A percentile compares a stretch with the other conserved stretches of the same genome.
Conservation (phyloP, 2,113 vertebrate genomes). For the Opisthocomus hoazin region DNA sequence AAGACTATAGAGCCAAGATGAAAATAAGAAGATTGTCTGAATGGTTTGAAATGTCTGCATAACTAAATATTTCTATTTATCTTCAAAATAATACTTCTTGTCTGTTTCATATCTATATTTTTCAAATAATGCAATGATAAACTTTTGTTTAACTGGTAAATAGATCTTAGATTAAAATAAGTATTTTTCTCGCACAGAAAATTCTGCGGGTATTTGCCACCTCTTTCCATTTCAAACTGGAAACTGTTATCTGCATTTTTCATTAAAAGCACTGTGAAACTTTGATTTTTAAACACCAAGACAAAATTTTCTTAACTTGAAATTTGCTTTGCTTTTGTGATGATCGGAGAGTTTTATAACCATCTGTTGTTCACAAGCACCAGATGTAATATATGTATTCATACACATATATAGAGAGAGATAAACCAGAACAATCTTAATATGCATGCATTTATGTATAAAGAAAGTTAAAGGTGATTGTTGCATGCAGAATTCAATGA, state of each 20-base stretch:
- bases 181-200: not conserved
- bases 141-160: not conserved
- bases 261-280: not conserved
- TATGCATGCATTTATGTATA: not conserved
- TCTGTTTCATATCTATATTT: not conserved
- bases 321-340: not conserved
- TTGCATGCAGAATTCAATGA: not conserved
- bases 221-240: not conserved
- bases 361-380: not conserved
- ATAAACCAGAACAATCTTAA: not conserved
- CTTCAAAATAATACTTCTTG: not conserved
- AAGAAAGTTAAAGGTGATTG: not conserved
- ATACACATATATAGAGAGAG: accelerated
- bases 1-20: not conserved
- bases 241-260: not conserved
- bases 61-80: not conserved
- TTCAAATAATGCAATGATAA: not conserved
- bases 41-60: not conserved
- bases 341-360: not conserved
- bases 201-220: not conserved
- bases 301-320: not conserved
- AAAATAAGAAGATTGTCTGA: not conserved
- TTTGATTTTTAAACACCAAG: not conserved
- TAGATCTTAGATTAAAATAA: not conserved
- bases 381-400: not conserved